Percentiles rank a stretch among this genome's conserved stretches.
These are phyloP conservation scores for Holothuria scabra DNA, from an alignment of 53 echinoderm and acorn worm species.

Conservation along the genomic window DNA sequence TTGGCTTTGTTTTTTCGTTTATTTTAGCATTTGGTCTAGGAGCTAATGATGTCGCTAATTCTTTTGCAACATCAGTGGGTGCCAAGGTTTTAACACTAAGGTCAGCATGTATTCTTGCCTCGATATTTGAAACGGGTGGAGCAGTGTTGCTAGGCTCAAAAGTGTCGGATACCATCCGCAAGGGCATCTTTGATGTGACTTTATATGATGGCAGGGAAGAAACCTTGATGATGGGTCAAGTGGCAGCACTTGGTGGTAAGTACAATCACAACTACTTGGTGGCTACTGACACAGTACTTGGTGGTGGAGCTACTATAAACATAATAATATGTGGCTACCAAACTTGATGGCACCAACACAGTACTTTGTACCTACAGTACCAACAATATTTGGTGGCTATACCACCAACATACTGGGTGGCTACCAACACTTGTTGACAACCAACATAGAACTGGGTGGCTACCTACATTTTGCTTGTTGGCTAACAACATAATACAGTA, in stretches of 20 bases:
- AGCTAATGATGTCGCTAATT: slow-evolving; percentile 94
- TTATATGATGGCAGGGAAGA: slow-evolving; percentile 89
- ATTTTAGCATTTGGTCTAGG: slow-evolving; percentile 85
- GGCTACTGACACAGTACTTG: neutral
- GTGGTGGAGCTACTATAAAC: neutral
- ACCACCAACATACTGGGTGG: no score
- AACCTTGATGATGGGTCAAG: slow-evolving; percentile 78
- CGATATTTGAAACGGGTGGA: slow-evolving; percentile 92
- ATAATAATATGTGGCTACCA: neutral
- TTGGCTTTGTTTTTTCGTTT: slow-evolving; percentile 85
- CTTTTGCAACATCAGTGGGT: slow-evolving; percentile 86
- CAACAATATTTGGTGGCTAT: no score
- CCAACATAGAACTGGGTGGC: no score
- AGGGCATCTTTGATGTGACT: slow-evolving; percentile 89
- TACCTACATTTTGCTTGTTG: no score
- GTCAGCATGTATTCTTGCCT: slow-evolving; percentile 77
- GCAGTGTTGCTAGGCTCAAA: slow-evolving; percentile 92
- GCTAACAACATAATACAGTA: no score
- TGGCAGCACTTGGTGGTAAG: slow-evolving; percentile 86
- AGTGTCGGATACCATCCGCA: slow-evolving; percentile 86
- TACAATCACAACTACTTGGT: no score
- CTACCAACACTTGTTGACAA: no score
- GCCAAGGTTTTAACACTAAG: slow-evolving; percentile 75
- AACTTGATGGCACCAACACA: neutral
- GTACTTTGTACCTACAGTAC: neutral